phyloP scores from a whole-genome alignment of 2,888 invertebrate genomes.

The Caenorhabditis sp. region DNA sequence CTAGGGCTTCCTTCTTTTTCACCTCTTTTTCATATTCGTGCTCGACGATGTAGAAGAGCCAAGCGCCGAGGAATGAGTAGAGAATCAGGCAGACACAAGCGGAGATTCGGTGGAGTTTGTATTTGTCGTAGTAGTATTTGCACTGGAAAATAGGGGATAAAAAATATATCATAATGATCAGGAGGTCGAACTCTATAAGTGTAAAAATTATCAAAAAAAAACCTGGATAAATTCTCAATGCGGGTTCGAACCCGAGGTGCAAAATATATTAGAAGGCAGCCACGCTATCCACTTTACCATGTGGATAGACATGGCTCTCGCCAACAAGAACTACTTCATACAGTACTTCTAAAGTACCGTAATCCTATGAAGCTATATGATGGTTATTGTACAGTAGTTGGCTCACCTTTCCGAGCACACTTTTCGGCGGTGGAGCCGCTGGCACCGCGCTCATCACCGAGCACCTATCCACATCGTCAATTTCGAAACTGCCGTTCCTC shows the following conservation, averaged over 20 bases:
- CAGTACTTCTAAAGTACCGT: no score
- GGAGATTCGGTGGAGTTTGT: slow-evolving; percentile 56
- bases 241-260: no score
- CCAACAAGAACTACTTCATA: no score
- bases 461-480: slow-evolving; percentile 5
- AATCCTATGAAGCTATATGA: no score
- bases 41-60: slow-evolving; percentile 66
- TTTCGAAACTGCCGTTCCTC: slow-evolving; percentile 25
- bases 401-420: slow-evolving; percentile 32
- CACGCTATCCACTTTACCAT: no score
- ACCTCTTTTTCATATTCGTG: slow-evolving; percentile 63
- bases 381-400: no score
- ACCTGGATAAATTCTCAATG: no score
- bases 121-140: slow-evolving; percentile 65
- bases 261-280: no score
- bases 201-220: no score
- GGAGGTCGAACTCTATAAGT: no score
- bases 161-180: no score
- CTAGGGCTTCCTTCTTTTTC: slow-evolving; percentile 53
- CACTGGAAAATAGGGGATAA: slow-evolving; percentile 36
- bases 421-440: slow-evolving; percentile 20
- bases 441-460: slow-evolving; percentile 1
- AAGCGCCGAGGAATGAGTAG: slow-evolving; percentile 69
- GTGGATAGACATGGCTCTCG: no score
- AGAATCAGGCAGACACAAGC: slow-evolving; percentile 65